Conservation (phyloP, 2,888 invertebrate species). For the Elaeidobius kamerunicus region DNA sequence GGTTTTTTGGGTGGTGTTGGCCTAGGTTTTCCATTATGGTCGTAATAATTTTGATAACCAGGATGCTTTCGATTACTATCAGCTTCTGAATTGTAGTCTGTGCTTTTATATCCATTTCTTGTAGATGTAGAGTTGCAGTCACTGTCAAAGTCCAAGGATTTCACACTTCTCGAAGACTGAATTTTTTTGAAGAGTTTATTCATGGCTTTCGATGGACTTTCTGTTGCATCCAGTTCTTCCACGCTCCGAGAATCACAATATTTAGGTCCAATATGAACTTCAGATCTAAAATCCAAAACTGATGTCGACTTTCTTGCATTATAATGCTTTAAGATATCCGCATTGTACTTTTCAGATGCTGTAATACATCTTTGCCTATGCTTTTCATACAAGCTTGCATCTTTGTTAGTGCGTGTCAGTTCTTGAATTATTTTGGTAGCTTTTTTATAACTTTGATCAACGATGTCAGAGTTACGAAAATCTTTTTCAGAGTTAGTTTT, state of each 20-base stretch:
- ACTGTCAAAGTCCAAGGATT: slow-evolving; percentile 76
- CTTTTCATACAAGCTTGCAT: slow-evolving; percentile 44
- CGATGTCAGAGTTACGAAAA: slow-evolving; percentile 38
- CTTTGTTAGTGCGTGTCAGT: slow-evolving; percentile 42
- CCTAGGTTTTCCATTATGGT: slow-evolving; percentile 56
- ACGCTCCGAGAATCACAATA: slow-evolving; percentile 48
- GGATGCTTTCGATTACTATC: slow-evolving; percentile 53
- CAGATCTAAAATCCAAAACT: slow-evolving; percentile 55
- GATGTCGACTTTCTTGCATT: slow-evolving; percentile 57
- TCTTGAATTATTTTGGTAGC: slow-evolving; percentile 49
- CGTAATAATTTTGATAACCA: slow-evolving; percentile 39
- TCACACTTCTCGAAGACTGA: slow-evolving; percentile 60
- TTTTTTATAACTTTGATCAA: slow-evolving; percentile 49
- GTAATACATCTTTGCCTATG: slow-evolving; percentile 47
- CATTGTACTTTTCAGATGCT: slow-evolving; percentile 48
- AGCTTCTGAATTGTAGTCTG: slow-evolving; percentile 60
- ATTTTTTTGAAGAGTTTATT: slow-evolving; percentile 41
- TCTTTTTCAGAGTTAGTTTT: slow-evolving; percentile 39
- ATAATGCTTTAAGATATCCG: slow-evolving; percentile 48
- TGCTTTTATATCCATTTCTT: slow-evolving; percentile 38
- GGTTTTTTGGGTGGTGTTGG: slow-evolving; percentile 87
- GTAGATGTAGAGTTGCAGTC: slow-evolving; percentile 50
- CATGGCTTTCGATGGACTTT: slow-evolving; percentile 47
- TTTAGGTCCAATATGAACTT: slow-evolving; percentile 45
- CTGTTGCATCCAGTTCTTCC: slow-evolving; percentile 49